These are phyloP conservation scores for Dipodomys spectabilis DNA, from an alignment of 2,113 vertebrate genomes.

Conservation along the genomic window DNA sequence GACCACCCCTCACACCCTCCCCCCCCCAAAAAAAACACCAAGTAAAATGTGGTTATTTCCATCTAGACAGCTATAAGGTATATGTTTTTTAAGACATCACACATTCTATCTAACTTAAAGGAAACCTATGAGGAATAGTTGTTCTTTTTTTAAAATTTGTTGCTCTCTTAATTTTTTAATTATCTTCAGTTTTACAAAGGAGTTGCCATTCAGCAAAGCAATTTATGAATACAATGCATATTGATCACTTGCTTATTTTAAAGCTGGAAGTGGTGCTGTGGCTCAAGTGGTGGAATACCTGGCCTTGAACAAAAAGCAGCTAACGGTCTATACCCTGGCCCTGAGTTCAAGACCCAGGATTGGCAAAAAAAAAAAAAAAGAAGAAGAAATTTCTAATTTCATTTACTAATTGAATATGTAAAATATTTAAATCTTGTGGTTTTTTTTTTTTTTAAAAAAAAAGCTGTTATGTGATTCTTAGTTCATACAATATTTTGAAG, in stretches of 20 bases:
- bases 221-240: too few species aligned
- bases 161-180: neutral
- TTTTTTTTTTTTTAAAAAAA: neutral
- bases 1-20: too few species aligned
- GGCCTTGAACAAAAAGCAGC: too few species aligned
- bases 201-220: too few species aligned
- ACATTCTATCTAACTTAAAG: neutral
- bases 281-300: too few species aligned
- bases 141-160: neutral
- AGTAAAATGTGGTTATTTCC: neutral
- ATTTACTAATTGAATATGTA: conserved; percentile 19
- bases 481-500: neutral
- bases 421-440: neutral
- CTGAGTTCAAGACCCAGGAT: too few species aligned
- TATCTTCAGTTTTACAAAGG: too few species aligned
- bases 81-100: neutral
- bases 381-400: neutral
- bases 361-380: too few species aligned
- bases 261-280: too few species aligned
- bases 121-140: neutral
- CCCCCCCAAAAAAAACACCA: too few species aligned
- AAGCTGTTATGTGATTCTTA: neutral
- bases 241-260: too few species aligned
- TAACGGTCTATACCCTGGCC: too few species aligned
- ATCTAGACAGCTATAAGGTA: neutral